A percentile compares a stretch with the other conserved stretches of the same genome.
Evolutionary conservation across 92 coral and sea anemone species (phyloP).

Genomic region (Diadumene lineata): DNA sequence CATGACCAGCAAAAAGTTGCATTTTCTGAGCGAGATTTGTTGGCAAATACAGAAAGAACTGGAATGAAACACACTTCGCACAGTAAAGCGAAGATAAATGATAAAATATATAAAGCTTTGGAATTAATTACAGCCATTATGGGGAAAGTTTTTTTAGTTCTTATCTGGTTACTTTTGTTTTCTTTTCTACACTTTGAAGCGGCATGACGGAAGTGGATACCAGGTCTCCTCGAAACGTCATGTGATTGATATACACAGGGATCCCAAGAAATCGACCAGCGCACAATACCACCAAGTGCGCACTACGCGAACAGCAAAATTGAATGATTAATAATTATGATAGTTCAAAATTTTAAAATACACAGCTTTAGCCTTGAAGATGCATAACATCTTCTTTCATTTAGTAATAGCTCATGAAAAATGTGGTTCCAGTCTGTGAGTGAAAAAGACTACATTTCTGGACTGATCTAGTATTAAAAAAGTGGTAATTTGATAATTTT

Average conservation of each 20-base stretch:
- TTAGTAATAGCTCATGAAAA: too few relatives aligned
- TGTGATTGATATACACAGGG: slow-evolving; percentile 9
- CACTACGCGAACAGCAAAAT: too few relatives aligned
- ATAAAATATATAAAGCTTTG: slow-evolving; percentile 33
- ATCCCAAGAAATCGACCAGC: not conserved
- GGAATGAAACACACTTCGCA: slow-evolving; percentile 55
- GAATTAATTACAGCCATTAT: slow-evolving; percentile 38
- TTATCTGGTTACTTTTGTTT: not conserved
- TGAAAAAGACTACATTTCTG: too few relatives aligned
- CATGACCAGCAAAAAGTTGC: slow-evolving; percentile 58
- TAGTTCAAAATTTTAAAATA: too few relatives aligned
- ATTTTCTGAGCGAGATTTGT: slow-evolving; percentile 1
- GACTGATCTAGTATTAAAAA: too few relatives aligned
- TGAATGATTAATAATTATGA: too few relatives aligned
- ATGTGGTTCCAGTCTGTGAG: too few relatives aligned
- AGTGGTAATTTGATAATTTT: too few relatives aligned
- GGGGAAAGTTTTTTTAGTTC: slow-evolving; percentile 1
- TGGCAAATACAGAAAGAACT: slow-evolving; percentile 35
- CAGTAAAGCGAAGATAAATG: slow-evolving; percentile 38
- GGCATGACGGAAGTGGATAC: slow-evolving; percentile 10
- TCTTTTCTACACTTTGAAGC: not conserved
- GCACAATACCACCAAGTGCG: not conserved
- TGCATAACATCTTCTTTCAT: too few relatives aligned
- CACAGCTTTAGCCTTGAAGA: too few relatives aligned
- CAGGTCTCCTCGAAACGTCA: not conserved